Conservation (phyloP, 2,888 invertebrate species). For the Andrena haemorrhoa region DNA sequence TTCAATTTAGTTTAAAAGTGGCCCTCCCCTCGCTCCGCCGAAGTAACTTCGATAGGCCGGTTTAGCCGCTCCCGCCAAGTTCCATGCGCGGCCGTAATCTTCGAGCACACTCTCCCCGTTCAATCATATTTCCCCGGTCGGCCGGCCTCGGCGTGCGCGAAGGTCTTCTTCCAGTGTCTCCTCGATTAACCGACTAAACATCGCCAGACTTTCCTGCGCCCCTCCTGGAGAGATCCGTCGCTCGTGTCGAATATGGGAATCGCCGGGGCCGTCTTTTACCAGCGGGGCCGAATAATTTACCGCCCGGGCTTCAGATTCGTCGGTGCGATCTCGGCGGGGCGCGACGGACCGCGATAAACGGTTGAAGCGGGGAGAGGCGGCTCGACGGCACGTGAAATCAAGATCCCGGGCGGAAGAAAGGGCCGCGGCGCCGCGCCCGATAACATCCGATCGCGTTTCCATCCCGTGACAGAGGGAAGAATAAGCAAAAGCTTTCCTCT, state of each 20-base stretch:
- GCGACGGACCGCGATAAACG: conserved; percentile 26
- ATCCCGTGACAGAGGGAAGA: not conserved
- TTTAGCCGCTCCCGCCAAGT: conserved; percentile 40
- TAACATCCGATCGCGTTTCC: conserved; percentile 38
- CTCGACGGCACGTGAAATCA: conserved; percentile 29
- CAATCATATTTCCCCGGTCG: conserved; percentile 36
- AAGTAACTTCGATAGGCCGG: conserved; percentile 32
- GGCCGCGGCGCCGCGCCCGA: not conserved
- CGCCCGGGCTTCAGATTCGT: conserved; percentile 9
- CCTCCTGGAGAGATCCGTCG: not conserved
- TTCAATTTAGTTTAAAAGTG: conserved; percentile 35
- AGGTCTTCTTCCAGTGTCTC: conserved; percentile 3
- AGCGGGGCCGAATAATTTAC: conserved; percentile 25
- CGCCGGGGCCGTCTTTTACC: not conserved
- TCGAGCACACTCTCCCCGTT: conserved; percentile 26
- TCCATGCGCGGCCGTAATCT: conserved; percentile 6
- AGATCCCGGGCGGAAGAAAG: conserved; percentile 13
- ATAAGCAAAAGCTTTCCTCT: conserved; percentile 50
- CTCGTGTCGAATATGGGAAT: not conserved
- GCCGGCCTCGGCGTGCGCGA: conserved; percentile 21
- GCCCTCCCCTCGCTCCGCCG: not conserved
- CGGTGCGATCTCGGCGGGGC: not conserved
- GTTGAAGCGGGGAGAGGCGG: conserved; percentile 5
- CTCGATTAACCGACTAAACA: conserved; percentile 29
- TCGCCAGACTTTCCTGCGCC: not conserved